phyloP scores from a whole-genome alignment of 2,113 vertebrate species.

The Laterallus jamaicensis region DNA sequence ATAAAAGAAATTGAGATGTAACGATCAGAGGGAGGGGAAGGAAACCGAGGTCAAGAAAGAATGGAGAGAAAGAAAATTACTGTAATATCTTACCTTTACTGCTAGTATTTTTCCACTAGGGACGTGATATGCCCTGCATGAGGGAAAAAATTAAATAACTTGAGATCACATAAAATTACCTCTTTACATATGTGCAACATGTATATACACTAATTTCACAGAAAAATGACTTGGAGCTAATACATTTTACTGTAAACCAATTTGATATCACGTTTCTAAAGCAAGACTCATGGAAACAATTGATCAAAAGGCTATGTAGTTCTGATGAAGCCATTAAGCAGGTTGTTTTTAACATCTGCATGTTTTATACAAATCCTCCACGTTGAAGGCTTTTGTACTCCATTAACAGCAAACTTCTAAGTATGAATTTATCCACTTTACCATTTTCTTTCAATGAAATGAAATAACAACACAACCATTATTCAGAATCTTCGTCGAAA shows the following conservation, averaged over 20 bases:
- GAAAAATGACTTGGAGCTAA: neutral
- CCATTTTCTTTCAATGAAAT: neutral
- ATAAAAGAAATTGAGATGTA: neutral
- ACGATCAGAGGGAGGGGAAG: neutral
- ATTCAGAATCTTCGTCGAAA: neutral
- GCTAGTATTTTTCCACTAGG: slow-evolving; percentile 91
- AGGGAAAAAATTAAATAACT: slow-evolving; percentile 20
- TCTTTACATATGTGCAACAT: neutral
- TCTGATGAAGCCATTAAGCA: accelerated
- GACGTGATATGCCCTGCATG: slow-evolving; percentile 88
- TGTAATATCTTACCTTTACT: slow-evolving; percentile 88
- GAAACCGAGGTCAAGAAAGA: neutral
- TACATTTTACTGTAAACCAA: neutral
- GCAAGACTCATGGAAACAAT: neutral
- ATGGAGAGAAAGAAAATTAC: neutral
- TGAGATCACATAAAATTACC: neutral
- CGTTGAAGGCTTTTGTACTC: neutral
- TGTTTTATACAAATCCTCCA: neutral
- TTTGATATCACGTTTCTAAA: neutral
- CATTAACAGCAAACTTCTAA: accelerated
- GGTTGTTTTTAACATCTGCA: neutral
- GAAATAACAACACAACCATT: neutral
- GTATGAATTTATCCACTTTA: neutral
- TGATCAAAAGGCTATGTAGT: neutral
- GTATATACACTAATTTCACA: neutral